Evolutionary conservation across 2,888 invertebrate species (phyloP), one percentile per base, ranked within the genome.

Genomic region (Abrostola tripartita): DNA sequence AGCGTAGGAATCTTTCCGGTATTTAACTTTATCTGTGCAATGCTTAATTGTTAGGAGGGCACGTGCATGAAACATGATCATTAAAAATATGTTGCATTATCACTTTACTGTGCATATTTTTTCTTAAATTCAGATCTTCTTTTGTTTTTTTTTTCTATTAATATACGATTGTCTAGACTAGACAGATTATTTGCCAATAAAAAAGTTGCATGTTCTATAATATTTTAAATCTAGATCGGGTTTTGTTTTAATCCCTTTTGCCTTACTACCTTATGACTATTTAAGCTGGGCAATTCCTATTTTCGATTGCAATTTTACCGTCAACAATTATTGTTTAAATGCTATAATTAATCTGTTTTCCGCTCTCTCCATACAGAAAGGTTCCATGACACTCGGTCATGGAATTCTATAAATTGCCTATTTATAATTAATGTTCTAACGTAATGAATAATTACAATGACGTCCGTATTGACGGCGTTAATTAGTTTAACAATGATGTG

Each of bases 11-110:
- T 67, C 72, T 52, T 67, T 71, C 62, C 57, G 54, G 60, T 76
- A 55, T 7, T 61, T 59, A 35, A 9, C 4, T 52, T 75, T 75
- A 65, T 71, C 66, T 40, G 14, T 52, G 44, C 51, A 38, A 47
- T 24, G 52, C 61, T 49, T 49, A 76, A 71, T n/a, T 62, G 72
- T 73, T 42, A 71, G 72, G 61, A 76, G 66, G 72, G 42, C 76
- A 76, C 61, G 65, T 72, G 52, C 55, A 71, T 76, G 66, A 62
- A 67, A 71, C 74, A 74, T 69, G 55, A 63, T 14, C 44, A 69
- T 49, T 44, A 54, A 10, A 38, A 41, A 52, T 7, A 40, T 40
- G 1, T 10, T 40, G 24, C 24, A 24, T n/a, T n/a, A n/a, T n/a
- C n/a, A n/a, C n/a, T n/a, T n/a, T n/a, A n/a, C n/a, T n/a, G n/a